These are phyloP conservation scores for Drosophila flavopinicola DNA, from an alignment of 2,888 invertebrate species.

Conservation along the genomic window DNA sequence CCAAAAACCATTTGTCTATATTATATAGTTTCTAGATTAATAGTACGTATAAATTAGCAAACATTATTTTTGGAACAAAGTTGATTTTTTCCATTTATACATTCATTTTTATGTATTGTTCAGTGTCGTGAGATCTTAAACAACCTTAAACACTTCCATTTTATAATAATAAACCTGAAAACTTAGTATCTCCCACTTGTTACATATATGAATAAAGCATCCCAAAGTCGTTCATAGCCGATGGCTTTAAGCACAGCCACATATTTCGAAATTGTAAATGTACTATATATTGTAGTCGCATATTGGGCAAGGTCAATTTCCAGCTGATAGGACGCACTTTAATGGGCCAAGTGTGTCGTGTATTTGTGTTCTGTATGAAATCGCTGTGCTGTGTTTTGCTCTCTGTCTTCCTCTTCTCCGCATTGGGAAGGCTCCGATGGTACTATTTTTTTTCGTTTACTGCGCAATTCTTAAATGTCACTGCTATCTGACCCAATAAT, in stretches of 20 bases:
- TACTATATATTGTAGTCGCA: slow-evolving; percentile 8
- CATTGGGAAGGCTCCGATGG: no score
- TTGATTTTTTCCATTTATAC: no score
- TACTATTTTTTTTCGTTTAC: slow-evolving; percentile 24
- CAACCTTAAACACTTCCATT: no score
- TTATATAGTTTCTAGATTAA: no score
- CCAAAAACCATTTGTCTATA: no score
- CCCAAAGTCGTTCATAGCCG: neutral
- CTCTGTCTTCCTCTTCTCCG: neutral
- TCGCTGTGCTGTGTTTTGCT: neutral
- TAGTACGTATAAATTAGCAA: no score
- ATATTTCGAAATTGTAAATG: neutral
- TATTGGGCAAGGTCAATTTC: slow-evolving; percentile 37
- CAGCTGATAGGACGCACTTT: slow-evolving; percentile 28
- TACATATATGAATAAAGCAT: neutral
- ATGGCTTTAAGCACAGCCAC: neutral
- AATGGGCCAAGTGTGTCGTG: slow-evolving; percentile 21
- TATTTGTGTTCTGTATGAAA: neutral
- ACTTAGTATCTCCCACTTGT: no score
- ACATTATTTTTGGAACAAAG: no score
- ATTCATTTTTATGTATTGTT: no score
- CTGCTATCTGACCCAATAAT: slow-evolving; percentile 76
- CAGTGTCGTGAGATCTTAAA: no score
- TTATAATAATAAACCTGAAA: no score
- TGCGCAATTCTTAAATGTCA: slow-evolving; percentile 68